These are phyloP conservation scores for Microdon myrmicae DNA, from an alignment of 2,888 invertebrate genomes.

Conservation along the genomic window DNA sequence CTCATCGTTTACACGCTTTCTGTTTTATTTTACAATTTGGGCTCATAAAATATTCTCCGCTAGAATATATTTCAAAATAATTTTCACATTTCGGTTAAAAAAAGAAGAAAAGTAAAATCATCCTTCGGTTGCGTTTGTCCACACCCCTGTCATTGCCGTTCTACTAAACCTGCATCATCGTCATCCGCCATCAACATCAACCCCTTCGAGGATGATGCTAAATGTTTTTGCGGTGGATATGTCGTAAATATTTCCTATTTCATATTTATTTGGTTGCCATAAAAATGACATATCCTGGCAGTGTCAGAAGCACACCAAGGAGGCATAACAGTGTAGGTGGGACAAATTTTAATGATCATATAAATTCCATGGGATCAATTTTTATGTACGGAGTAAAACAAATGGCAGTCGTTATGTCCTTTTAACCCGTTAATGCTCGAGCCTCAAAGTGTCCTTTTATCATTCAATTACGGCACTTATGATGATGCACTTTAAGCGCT, in stretches of 20 bases:
- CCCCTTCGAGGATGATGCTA: slow-evolving; percentile 33
- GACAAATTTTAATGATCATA: slow-evolving; percentile 49
- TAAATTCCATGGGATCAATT: slow-evolving; percentile 51
- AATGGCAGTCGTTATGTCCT: slow-evolving; percentile 23
- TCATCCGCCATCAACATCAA: slow-evolving; percentile 4
- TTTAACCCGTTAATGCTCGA: slow-evolving; percentile 31
- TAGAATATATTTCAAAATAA: slow-evolving; percentile 28
- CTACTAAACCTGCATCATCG: slow-evolving; percentile 5
- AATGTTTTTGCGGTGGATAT: slow-evolving; percentile 48
- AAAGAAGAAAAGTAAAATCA: slow-evolving; percentile 28
- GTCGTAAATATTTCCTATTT: slow-evolving; percentile 46
- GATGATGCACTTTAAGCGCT: background rate
- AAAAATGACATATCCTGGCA: slow-evolving; percentile 41
- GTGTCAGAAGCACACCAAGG: slow-evolving; percentile 12
- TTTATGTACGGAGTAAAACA: slow-evolving; percentile 48
- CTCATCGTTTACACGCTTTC: too few species aligned
- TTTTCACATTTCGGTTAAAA: slow-evolving; percentile 34
- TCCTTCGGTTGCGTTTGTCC: slow-evolving; percentile 1
- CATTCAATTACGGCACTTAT: slow-evolving; percentile 41
- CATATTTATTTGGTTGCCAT: slow-evolving; percentile 49
- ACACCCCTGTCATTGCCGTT: slow-evolving; percentile 6
- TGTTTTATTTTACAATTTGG: too few species aligned
- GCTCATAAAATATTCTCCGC: slow-evolving; percentile 13
- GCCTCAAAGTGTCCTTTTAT: slow-evolving; percentile 17
- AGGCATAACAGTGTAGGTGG: slow-evolving; percentile 36